phyloP scores from a whole-genome alignment of 1,140 invertebrate genomes.

The Delia radicum region DNA sequence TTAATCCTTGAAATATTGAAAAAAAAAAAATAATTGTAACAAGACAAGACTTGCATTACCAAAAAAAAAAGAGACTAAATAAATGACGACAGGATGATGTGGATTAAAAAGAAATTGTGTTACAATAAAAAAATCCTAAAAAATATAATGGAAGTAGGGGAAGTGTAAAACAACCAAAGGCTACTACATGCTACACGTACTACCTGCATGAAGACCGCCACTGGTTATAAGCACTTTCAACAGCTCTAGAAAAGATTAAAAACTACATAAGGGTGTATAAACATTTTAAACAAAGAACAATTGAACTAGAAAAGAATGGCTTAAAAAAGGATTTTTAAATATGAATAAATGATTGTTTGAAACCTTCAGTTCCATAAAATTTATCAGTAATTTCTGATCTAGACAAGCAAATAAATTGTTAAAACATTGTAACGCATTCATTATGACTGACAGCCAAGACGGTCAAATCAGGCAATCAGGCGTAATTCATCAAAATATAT shows the following conservation, averaged over 20 bases:
- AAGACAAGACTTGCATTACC: too few relatives aligned
- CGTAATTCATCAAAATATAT: not conserved
- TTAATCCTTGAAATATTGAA: not conserved
- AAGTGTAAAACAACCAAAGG: not conserved
- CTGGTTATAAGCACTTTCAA: not conserved
- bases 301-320: constrained; percentile 1
- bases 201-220: not conserved
- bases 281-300: not conserved
- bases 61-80: not conserved
- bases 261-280: not conserved
- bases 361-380: not conserved
- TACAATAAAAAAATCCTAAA: not conserved
- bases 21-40: not conserved
- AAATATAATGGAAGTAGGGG: not conserved
- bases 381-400: not conserved
- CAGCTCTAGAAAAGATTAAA: not conserved
- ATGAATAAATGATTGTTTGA: not conserved
- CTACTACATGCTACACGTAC: not conserved
- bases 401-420: not conserved
- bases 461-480: not conserved
- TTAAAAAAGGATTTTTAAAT: constrained; percentile 10
- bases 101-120: not conserved
- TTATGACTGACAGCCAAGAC: not conserved
- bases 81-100: constrained; percentile 9
- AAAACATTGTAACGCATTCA: not conserved